Evolutionary conservation across 2,797 vertebrate species (phyloP).

Genomic region (Pseudopleuronectes americanus): DNA sequence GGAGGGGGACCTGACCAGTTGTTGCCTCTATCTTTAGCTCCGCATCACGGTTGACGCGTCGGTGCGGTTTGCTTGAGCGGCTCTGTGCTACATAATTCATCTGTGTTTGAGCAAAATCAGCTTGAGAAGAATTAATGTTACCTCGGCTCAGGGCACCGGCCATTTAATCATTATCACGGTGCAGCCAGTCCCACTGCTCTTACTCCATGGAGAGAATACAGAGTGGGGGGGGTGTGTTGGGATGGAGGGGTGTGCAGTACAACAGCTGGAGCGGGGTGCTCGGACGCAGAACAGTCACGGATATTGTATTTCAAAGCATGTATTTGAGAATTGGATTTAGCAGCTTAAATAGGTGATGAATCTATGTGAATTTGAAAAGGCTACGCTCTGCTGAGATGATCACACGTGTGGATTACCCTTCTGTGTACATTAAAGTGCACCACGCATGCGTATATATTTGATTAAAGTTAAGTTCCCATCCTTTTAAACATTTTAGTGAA

Average conservation of each 20-base stretch:
- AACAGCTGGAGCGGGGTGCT: constrained; percentile 10
- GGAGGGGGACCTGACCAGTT: constrained; percentile 44
- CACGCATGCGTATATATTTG: neutral
- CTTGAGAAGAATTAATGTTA: constrained; percentile 45
- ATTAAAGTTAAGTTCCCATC: too few species aligned
- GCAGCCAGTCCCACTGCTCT: constrained; percentile 29
- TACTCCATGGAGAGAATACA: constrained; percentile 27
- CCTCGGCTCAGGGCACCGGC: constrained; percentile 37
- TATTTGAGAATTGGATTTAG: neutral
- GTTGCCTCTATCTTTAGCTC: constrained; percentile 61
- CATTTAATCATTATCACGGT: constrained; percentile 55
- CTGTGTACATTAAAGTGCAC: neutral
- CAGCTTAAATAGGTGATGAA: neutral
- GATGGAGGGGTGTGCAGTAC: neutral
- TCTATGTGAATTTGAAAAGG: constrained; percentile 3
- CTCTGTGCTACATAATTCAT: constrained; percentile 64
- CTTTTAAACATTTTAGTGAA: neutral
- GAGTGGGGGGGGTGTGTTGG: neutral
- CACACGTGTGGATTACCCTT: neutral
- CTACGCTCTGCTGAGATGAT: neutral
- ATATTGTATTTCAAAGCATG: neutral
- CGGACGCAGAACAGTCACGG: neutral
- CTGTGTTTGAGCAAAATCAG: constrained; percentile 55
- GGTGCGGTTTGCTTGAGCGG: constrained; percentile 45
- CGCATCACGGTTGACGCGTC: constrained; percentile 33